Evolutionary conservation across 2,888 invertebrate genomes (phyloP).

Genomic region (Leptinotarsa juncta): DNA sequence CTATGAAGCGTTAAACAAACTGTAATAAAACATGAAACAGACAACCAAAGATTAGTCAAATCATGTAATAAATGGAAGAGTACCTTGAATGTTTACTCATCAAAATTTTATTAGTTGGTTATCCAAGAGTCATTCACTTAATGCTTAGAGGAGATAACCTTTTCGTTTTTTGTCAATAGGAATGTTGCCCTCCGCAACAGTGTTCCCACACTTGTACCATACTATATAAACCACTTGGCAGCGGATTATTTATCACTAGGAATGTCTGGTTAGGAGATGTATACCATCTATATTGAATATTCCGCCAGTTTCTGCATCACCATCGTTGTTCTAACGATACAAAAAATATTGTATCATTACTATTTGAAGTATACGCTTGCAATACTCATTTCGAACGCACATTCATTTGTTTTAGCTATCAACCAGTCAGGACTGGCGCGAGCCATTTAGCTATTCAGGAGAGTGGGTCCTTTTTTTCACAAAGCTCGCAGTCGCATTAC

Average conservation of each 20-base stretch:
- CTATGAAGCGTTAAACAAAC: too few species aligned
- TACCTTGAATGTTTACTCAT: not conserved
- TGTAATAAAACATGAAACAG: too few species aligned
- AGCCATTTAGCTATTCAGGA: too few species aligned
- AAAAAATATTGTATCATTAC: not conserved
- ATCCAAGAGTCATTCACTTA: conserved; percentile 2
- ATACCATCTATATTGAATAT: conserved; percentile 6
- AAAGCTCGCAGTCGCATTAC: too few species aligned
- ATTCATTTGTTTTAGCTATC: not conserved
- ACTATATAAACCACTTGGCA: conserved; percentile 13
- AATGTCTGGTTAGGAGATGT: conserved; percentile 14
- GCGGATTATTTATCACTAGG: conserved; percentile 11
- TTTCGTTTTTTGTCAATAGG: conserved; percentile 6
- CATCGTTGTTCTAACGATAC: conserved; percentile 11
- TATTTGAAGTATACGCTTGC: conserved; percentile 5
- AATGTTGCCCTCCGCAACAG: conserved; percentile 12
- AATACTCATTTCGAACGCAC: not conserved
- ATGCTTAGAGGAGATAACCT: conserved; percentile 13
- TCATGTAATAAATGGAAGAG: not conserved
- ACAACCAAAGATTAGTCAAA: too few species aligned
- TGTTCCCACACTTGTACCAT: conserved; percentile 18
- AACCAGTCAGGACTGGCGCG: not conserved
- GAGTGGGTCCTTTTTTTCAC: too few species aligned
- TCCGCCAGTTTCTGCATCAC: conserved; percentile 5
- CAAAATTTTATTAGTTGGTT: not conserved